phyloP scores from a whole-genome alignment of 2,888 invertebrate genomes.

The Melolontha melolontha region DNA sequence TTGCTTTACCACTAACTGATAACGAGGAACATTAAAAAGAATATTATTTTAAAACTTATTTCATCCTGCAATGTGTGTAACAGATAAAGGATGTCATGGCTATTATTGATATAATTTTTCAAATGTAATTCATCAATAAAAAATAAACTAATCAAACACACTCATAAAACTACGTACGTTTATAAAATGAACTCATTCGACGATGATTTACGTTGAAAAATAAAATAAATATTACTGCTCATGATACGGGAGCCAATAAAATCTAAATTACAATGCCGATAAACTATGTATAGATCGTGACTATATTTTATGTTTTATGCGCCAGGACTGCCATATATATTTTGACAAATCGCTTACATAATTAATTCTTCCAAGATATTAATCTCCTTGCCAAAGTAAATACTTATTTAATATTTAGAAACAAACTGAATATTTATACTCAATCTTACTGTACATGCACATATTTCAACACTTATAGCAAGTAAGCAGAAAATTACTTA shows the following conservation, averaged over 20 bases:
- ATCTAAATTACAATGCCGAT: conserved; percentile 31
- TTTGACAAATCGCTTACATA: conserved; percentile 22
- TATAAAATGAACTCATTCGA: conserved; percentile 15
- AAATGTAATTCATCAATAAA: neutral
- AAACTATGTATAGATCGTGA: conserved; percentile 5
- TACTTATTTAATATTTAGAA: too few relatives aligned
- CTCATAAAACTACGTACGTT: neutral
- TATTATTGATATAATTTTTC: neutral
- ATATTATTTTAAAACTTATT: too few relatives aligned
- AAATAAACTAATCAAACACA: conserved; percentile 5
- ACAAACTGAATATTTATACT: too few relatives aligned
- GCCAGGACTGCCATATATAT: neutral
- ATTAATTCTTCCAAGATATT: conserved; percentile 17
- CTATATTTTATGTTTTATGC: conserved; percentile 3
- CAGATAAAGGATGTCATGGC: too few relatives aligned
- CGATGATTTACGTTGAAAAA: conserved; percentile 1
- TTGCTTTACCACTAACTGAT: too few relatives aligned
- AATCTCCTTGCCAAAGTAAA: neutral
- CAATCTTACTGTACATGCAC: too few relatives aligned
- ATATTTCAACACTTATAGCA: too few relatives aligned
- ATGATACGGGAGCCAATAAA: conserved; percentile 20
- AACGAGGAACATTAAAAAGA: too few relatives aligned
- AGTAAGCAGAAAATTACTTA: too few relatives aligned
- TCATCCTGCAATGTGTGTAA: too few relatives aligned
- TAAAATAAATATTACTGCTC: conserved; percentile 5